Evolutionary conservation across 1,140 invertebrate species (phyloP), one percentile per base, ranked within the genome.

Genomic region (Zaprionus ornatus): DNA sequence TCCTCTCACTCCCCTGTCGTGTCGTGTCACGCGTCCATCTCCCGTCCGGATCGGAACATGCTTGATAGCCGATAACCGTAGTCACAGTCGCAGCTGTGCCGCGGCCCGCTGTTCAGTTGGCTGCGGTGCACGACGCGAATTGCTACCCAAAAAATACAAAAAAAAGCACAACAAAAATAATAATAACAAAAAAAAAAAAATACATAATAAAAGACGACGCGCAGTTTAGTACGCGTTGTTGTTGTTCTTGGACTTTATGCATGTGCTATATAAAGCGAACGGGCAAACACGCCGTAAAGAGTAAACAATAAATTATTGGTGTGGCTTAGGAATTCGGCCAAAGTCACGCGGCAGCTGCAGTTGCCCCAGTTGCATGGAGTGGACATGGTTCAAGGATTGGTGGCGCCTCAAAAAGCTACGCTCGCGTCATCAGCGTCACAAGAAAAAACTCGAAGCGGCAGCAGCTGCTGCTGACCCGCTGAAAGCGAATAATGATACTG

Each of bases 301-400:
- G 45, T 50, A 59, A 66, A 60, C 19, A 66, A 57, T 12, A 72
- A 71, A 54, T 50, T 29, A 45, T 25, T 52, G 19, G 10, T 1
- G 17, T 13, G 62, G 29, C 19, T 56, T 45, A 32, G 29, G 37
- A 27, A 45, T 50, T 56, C 48, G 65, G 55, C 13, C 17, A 66
- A 21, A 50, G 40, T 45, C 60, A 19, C 15, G 23, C 42, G n/a
- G 27, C 45, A 50, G 45, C 21, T 50, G 19, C 45, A 23, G 19
- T 50, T 23, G 19, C 3, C 9, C 29, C 29, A 32, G 19, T 57
- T 27, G 37, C 17, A 96, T 96, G 95, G 95, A 96, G 92, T 96
- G 95, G 95, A 94, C 95, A 71, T 96, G 95, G 95, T 94, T 96
- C 82, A 96, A 95, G 92, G 95, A 96, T 92, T 96, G 95, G 95